Percentiles rank a stretch among this genome's conserved stretches.
Evolutionary conservation across 2,113 vertebrate species (phyloP).

Genomic region (Circaetus gallicus): DNA sequence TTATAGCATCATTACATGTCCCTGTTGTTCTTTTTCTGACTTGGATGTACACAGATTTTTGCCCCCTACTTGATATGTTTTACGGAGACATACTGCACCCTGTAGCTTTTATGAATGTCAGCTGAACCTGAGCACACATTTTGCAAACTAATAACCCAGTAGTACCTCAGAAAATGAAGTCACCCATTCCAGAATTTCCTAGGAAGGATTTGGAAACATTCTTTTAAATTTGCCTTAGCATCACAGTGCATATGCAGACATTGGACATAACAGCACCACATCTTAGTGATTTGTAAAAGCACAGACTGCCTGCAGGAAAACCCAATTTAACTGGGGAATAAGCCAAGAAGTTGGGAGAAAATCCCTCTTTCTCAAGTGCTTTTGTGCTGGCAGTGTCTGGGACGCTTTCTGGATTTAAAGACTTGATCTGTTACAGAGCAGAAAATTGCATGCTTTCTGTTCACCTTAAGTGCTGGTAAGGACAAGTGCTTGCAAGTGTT

Average conservation of each 20-base stretch:
- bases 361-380: rapidly evolving
- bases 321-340: neutral
- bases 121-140: neutral
- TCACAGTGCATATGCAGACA: rapidly evolving
- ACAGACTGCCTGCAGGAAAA: neutral
- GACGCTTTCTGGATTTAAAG: neutral
- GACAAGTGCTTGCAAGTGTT: neutral
- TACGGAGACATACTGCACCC: rapidly evolving
- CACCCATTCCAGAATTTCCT: neutral
- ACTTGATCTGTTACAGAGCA: neutral
- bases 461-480: neutral
- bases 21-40: neutral
- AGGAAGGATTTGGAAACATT: neutral
- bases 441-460: neutral
- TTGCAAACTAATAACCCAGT: neutral
- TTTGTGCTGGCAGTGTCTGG: neutral
- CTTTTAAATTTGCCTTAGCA: neutral
- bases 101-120: neutral
- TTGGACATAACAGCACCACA: neutral
- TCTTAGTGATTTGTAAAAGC: neutral
- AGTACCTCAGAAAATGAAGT: neutral
- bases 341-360: neutral
- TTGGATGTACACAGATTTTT: neutral
- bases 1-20: neutral
- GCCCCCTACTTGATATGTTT: neutral